Evolutionary conservation across 2,888 invertebrate species (phyloP), one percentile per base, ranked within the genome.

Genomic region (Meteorus colon): DNA sequence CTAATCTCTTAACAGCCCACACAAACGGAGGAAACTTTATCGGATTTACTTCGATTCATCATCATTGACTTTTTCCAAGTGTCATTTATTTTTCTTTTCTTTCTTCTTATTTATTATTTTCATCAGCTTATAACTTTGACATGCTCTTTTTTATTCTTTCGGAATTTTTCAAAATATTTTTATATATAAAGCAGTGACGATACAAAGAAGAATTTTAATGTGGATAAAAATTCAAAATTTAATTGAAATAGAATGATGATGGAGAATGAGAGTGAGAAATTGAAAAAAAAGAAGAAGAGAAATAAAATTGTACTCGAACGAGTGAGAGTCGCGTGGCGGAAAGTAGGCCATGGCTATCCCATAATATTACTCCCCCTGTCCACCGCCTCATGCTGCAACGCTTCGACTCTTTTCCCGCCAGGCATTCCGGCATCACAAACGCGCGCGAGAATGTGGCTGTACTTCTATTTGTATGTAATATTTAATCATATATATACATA

Each of bases 291-390:
- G 16, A n/a, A 48, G 16, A n/a, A 48, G 16, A n/a, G n/a, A n/a
- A 48, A n/a, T 48, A 48, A 55, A 55, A 68, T 74, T 37, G 69
- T 74, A 63, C 34, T 31, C 24, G 59, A 45, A 65, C 71, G 74
- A 70, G 77, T 77, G 77, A 77, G 74, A 74, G 74, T 68, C 37
- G 60, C 66, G 76, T 66, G 55, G 81, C 78, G 83, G 84, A 84
- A 87, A 86, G 81, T 85, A 85, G 86, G 85, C 86, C 86, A 86
- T 81, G 86, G 85, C 85, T 87, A 83, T 82, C 85, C 81, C 83
- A 82, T 84, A 63, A 62, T 65, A 16, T 41, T 65, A 12, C 63
- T 34, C 31, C 63, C 24, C 29, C 29, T 27, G 60, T 62, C 27
- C 29, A 4, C n/a, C 31, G 31, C 34, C 31, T 63, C 63, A 34